These are phyloP conservation scores for Salvelinus sp. DNA, from an alignment of 2,113 vertebrate species.

Conservation along the genomic window DNA sequence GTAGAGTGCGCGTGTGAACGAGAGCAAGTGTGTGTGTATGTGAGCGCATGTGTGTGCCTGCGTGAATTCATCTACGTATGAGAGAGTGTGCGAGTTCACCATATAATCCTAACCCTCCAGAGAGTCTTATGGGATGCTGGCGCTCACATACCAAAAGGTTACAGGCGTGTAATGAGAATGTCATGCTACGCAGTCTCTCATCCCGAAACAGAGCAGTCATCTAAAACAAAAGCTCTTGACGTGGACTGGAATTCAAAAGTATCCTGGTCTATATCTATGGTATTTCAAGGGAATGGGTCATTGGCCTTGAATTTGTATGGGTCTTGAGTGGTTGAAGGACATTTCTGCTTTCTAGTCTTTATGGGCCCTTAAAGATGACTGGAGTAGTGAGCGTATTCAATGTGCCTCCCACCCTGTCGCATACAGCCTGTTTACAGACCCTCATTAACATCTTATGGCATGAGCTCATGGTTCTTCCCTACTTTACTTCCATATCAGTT, in stretches of 20 bases:
- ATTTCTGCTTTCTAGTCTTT: constrained; percentile 38
- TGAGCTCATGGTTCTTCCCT: not conserved
- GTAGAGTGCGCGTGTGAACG: no score
- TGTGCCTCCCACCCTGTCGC: constrained; percentile 13
- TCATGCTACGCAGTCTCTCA: constrained; percentile 45
- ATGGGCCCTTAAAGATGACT: constrained; percentile 30
- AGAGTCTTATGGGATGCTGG: constrained; percentile 15
- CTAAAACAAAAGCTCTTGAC: constrained; percentile 12
- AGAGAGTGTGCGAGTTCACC: not conserved
- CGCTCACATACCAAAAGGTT: constrained; percentile 47
- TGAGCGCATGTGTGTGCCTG: not conserved
- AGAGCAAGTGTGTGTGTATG: not conserved
- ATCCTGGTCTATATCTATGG: constrained; percentile 33
- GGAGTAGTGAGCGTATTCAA: constrained; percentile 21
- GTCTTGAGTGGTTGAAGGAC: constrained; percentile 30
- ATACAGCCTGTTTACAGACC: constrained; percentile 32
- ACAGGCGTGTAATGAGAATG: constrained; percentile 55
- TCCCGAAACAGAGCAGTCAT: constrained; percentile 49
- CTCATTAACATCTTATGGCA: constrained; percentile 34
- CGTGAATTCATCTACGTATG: not conserved
- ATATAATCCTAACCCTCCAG: constrained; percentile 3
- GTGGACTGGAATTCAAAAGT: constrained; percentile 24
- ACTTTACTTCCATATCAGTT: constrained; percentile 5
- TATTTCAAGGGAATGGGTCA: not conserved
- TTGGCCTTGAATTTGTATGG: not conserved